Base-by-base conservation (phyloP, 2,888 invertebrate species). In the Norana najaformis region DNA sequence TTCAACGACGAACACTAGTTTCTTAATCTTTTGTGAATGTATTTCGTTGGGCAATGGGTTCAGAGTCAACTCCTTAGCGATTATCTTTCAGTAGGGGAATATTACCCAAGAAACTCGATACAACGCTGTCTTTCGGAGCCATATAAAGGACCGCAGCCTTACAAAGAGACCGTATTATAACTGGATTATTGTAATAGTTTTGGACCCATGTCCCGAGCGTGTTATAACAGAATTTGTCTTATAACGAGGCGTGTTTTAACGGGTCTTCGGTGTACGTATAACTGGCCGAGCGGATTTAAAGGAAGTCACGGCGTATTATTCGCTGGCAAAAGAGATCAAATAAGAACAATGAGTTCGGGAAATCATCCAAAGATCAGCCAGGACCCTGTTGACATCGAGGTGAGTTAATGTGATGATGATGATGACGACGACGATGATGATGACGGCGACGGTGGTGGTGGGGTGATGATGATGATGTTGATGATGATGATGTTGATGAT, bases 361-460 rank as follows among this genome's bases (percentile, higher is more conserved):
- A n/a, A n/a, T n/a, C 69, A 69, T 8, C 30, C 8, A 11, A n/a
- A 69, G 69, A 11, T 69, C 69, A 69, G 69, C 69, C 69, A 69
- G 16, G 69, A 69, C 11, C 30, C 69, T 13, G n/a, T 8, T 69
- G 69, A 69, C 8, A 69, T 69, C 3, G n/a, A 69, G 69, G 69
- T 69, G 11, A 69, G 69, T 69, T 30, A 30, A n/a, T n/a, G 16
- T n/a, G 13, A 69, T n/a, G 30, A 2, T 6, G 11, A 53, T 4
- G 23, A 30, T 47, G 41, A 41, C 41, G 8, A 41, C 1, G 41
- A 41, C 41, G 1, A 41, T 18, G 41, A 13, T 41, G 41, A 85
- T 14, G 89, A 89, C 34, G 89, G 38, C 35, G 89, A 89, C 34
- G 85, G 85, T 38, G 89, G 85, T 30, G 85, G 85, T 39, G 89